Base-by-base conservation (phyloP, 2,113 vertebrate species). In the Hypanus sabinus region DNA sequence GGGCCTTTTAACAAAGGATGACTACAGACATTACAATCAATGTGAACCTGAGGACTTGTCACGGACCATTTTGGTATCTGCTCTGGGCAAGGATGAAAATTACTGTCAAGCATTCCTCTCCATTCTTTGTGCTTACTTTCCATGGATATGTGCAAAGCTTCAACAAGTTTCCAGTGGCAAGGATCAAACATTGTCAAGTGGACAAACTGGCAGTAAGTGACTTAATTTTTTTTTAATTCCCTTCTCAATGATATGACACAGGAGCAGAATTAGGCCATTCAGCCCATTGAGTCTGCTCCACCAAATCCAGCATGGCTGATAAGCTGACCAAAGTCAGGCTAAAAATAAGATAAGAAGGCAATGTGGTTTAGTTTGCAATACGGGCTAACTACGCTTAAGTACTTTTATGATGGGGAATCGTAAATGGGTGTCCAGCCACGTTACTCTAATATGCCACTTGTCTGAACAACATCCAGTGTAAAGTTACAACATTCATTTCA, bases 91-190 rank as follows among this genome's bases (percentile, higher is more conserved):
- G 73, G 91, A 93, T 36, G 91, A 93, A 73, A 75, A 38, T 24
- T 93, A 93, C 10, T 93, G 38, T 75, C 91, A 93, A 93, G 33
- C 91, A 14, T 93, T 93, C 16, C 91, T 93, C 70, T 93, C 91
- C 22, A 46, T 93, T 38, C 91, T 93, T 70, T 55, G 70, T 24
- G 11, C 3, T 70, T 36, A 93, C 30, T 93, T 93, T 73, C 91
- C 91, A 55, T 93, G 91, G 91, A 93, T 93, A 55, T 73, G 91
- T 55, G 68, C 24, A 6, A 70, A 6, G 36, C 27, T 75, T 70
- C 88, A 91, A 91, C 87, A 91, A 16, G 91, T 55, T 20, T 92
- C 65, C 70, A 73, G 27, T 20, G 70, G 71, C 68, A 55, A 73
- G 36, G 38, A 55, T 30, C 91, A 55, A 75, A 93, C 18, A 4